Base-by-base conservation (phyloP, 2,797 vertebrate species). In the Chelon labrosus region DNA sequence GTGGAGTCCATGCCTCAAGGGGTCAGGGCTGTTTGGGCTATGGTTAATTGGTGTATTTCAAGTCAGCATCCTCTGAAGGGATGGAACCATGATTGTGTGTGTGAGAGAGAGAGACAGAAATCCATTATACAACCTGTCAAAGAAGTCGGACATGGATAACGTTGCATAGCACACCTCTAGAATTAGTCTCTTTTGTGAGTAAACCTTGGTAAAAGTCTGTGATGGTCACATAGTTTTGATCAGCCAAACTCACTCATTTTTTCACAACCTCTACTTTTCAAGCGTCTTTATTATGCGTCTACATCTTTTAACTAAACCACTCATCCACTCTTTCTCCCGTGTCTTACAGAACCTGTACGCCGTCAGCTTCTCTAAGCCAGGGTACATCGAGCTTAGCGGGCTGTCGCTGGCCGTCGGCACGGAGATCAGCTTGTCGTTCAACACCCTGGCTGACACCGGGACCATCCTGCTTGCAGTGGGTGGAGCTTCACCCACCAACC, bases 401-500 rank as follows among this genome's bases (percentile, higher is more conserved):
- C 89, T 96, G 50, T 88, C 94, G 1, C 85, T 99, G 59, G 91
- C 89, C 0, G 67, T 95, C 1, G 94, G 93, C 65, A 97, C 96
- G 3, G 97, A 99, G 93, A 96, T 99, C 92, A 97, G 96, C 56
- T 91, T 99, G 77, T 99, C 98, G 10, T 99, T 99, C 94, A 98
- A 97, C 93, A 99, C 97, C 4, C 94, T 93, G 86, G 96, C 93
- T 1, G 96, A 98, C 66, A 97, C 95, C 5, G 98, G 98, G 10
- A 94, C 96, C 84, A 96, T 99, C 46, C 89, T 99, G 38, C 90
- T 98, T 95, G 96, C 85, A 89, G 66, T 96, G 88, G 84, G 92
- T 10, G 87, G 89, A 46, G 50, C 77, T 9, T 69, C 84, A 38
- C 37, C 82, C 2, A 3, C 51, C 47, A 22, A 14, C 66, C 80